Evolutionary conservation across 2,888 invertebrate species (phyloP).

Genomic region (Cephus rjabovi): DNA sequence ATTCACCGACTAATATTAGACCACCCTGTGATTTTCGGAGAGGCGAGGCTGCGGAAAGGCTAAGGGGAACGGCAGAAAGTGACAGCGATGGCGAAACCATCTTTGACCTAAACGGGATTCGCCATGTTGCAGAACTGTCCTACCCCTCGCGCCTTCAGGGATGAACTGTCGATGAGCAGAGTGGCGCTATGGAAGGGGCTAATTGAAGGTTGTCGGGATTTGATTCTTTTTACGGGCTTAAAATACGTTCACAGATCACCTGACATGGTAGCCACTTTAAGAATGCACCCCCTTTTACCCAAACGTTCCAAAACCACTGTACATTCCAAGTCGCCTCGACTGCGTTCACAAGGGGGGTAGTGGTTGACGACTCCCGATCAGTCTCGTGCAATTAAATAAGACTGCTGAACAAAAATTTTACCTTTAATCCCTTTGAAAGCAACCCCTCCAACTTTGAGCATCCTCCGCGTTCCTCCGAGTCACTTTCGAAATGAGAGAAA

Average conservation of each 20-base stretch:
- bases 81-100: too few species aligned
- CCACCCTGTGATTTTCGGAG: slow-evolving; percentile 6
- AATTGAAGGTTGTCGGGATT: not conserved
- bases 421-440: too few species aligned
- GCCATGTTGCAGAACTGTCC: not conserved
- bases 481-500: too few species aligned
- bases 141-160: not conserved
- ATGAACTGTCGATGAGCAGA: not conserved
- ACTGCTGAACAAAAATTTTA: not conserved
- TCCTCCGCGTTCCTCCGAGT: too few species aligned
- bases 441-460: too few species aligned
- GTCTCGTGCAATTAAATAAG: not conserved
- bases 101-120: not conserved
- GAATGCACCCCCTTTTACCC: not conserved
- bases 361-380: too few species aligned
- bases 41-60: too few species aligned
- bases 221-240: not conserved
- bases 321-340: too few species aligned
- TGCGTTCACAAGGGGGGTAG: too few species aligned
- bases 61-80: too few species aligned
- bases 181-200: not conserved
- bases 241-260: not conserved
- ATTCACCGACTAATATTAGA: slow-evolving; percentile 50
- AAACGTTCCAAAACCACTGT: too few species aligned
- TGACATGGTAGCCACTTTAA: not conserved